Base-by-base conservation (phyloP, 1,140 invertebrate species). In the Polyergus mexicanus region DNA sequence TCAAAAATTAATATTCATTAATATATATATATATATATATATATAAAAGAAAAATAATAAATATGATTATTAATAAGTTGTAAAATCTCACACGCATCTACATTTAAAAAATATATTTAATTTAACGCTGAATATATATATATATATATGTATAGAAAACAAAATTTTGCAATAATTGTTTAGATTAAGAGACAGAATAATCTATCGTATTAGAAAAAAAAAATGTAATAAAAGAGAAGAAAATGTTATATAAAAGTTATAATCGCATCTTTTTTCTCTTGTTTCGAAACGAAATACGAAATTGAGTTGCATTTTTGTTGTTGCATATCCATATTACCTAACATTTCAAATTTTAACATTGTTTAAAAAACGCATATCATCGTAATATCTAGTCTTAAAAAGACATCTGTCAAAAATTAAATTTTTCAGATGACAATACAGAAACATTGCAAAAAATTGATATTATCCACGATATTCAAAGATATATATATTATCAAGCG, bases 31-130 rank as follows among this genome's bases (percentile, higher is more conserved):
- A 41, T 75, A 19, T 28, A 28, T 28, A 13, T 38, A 22, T 4
- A 8, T 75, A 41, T 75, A 19, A 1, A 28, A 1, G 25, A 28
- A 28, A 58, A 58, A 75, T 75, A 25, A 38, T 11, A 41, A 44
- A 11, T 16, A 25, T 41, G 4, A 25, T 0, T n/a, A n/a, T 32
- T 47, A n/a, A 32, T 72, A n/a, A 54, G 32, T 69, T 13, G 32
- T 51, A 32, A 54, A 71, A 25, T 72, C 28, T 56, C 0, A 74
- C 10, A 72, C 32, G 3, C 3, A 58, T 56, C 56, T 75, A 60
- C 2, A 58, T 60, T 38, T 41, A 28, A 10, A 74, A 38, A 74
- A 16, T 60, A 41, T 58, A 75, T 35, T 7, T 60, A 75, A 75
- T 60, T 0, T 25, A 58, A 51, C 4, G 5, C 16, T 6, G 3